These are phyloP conservation scores for Eupleurogrammus muticus DNA, from an alignment of 2,797 vertebrate species.

Conservation along the genomic window DNA sequence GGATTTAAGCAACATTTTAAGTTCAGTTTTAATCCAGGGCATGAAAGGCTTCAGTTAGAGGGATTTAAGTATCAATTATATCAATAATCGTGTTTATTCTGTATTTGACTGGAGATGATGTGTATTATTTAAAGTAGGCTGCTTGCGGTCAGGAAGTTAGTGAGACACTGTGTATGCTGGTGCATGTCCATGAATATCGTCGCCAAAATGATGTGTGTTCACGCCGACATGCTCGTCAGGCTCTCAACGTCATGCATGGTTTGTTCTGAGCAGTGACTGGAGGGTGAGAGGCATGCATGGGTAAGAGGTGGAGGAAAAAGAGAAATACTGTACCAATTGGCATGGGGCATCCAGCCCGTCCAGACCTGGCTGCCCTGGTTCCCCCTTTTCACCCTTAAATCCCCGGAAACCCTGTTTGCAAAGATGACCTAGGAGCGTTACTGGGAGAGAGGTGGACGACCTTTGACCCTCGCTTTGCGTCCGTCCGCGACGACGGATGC, in stretches of 20 bases:
- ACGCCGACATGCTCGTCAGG: slow-evolving; percentile 41
- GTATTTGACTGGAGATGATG: slow-evolving; percentile 24
- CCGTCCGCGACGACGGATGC: slow-evolving; percentile 56
- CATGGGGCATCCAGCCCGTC: slow-evolving; percentile 99
- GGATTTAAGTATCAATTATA: slow-evolving; percentile 21
- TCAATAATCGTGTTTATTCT: slow-evolving; percentile 14
- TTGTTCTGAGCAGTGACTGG: slow-evolving; percentile 51
- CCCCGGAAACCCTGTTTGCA: slow-evolving; percentile 99
- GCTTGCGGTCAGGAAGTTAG: slow-evolving; percentile 74
- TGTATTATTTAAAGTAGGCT: slow-evolving; percentile 51
- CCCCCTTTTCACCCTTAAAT: slow-evolving; percentile 99
- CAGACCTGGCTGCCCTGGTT: slow-evolving; percentile 99
- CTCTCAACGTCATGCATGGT: slow-evolving; percentile 67
- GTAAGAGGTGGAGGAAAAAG: slow-evolving; percentile 90
- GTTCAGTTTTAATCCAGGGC: slow-evolving; percentile 46
- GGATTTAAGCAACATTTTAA: slow-evolving; percentile 34
- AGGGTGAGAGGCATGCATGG: slow-evolving; percentile 89
- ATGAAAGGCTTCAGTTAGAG: slow-evolving; percentile 62
- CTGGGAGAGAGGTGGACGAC: slow-evolving; percentile 86
- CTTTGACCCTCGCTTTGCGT: slow-evolving; percentile 55
- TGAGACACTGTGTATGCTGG: slow-evolving; percentile 13
- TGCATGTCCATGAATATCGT: slow-evolving; percentile 4
- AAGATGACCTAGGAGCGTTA: slow-evolving; percentile 99
- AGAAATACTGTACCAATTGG: slow-evolving; percentile 99
- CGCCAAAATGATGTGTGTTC: slow-evolving; percentile 6